phyloP scores from a whole-genome alignment of 2,797 vertebrate genomes.

The Danio tinwini region DNA sequence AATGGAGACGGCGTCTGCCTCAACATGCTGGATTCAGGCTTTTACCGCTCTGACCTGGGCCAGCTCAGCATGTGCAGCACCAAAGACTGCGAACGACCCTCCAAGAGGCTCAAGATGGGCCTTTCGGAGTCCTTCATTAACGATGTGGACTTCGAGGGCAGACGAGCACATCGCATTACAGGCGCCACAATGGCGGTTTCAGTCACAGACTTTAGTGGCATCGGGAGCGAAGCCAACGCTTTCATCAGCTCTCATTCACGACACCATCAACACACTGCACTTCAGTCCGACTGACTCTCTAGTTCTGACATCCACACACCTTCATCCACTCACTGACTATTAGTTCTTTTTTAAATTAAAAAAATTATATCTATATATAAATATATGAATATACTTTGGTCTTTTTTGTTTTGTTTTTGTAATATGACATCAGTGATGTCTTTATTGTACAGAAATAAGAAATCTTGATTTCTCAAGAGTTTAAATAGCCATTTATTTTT shows the following conservation, averaged over 20 bases:
- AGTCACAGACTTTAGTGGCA: constrained; percentile 94
- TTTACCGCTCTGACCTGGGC: constrained; percentile 93
- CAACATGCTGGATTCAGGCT: constrained; percentile 92
- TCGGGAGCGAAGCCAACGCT: constrained; percentile 89
- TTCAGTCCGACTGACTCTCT: constrained; percentile 92
- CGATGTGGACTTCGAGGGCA: constrained; percentile 93
- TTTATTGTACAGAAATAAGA: constrained; percentile 94
- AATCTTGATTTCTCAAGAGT: constrained; percentile 99
- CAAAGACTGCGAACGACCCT: constrained; percentile 92
- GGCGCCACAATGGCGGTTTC: constrained; percentile 98
- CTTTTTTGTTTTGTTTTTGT: constrained; percentile 73
- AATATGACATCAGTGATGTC: constrained; percentile 99
- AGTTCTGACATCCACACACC: constrained; percentile 60
- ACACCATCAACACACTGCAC: constrained; percentile 93
- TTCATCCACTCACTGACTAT: constrained; percentile 94
- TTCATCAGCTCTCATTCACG: constrained; percentile 90
- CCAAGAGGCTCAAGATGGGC: constrained; percentile 95
- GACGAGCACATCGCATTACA: constrained; percentile 91
- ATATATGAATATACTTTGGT: constrained; percentile 69
- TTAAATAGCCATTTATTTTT: constrained; percentile 92
- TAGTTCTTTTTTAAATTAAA: constrained; percentile 70
- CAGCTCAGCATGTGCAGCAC: constrained; percentile 84
- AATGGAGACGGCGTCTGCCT: constrained; percentile 92
- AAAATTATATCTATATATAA: constrained; percentile 56
- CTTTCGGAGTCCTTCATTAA: constrained; percentile 91